Base-by-base conservation (phyloP, 2,888 invertebrate genomes). In the Xestia ashworthii region DNA sequence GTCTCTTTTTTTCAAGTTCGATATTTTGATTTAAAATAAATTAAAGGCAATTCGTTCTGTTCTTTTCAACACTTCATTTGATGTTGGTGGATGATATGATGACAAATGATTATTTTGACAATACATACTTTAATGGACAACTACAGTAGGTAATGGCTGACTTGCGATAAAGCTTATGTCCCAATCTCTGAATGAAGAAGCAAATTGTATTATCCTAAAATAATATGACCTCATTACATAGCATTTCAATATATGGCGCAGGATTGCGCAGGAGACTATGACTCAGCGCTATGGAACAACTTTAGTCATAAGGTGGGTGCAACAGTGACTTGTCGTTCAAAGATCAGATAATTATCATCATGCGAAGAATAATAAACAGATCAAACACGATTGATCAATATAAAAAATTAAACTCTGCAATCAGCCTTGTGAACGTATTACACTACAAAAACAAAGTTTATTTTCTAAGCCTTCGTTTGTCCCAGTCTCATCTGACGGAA, bases 301-400 rank as follows among this genome's bases (percentile, higher is more conserved):
- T 50, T n/a, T 14, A 50, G 22, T 55, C 5, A 8, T 53, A 14
- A 44, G 19, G 14, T n/a, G 25, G 22, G 19, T 68, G 44, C 44
- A 19, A 19, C 32, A 12, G 14, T 82, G 71, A 58, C 76, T 71
- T 68, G 58, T 38, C 53, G 22, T 4, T 69, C 53, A 66, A 70
- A 76, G 76, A 69, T 69, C 71, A 66, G 76, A 69, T 69, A 69
- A 66, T 69, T 16, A 58, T 16, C 6, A 55, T 50, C 11, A 60
- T 44, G 41, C 50, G 62, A 22, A 66, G 69, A 84, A 80, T 80
- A 53, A 64, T n/a, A 75, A 64, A 76, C 50, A 70, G 60, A 41
- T 14, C 46, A 46, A 41, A 38, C 3, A 32, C 19, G 11, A 46
- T 46, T 4, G 22, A 53, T 41, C 14, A 8, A 11, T 48, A 19